Percentiles rank a stretch among this genome's conserved stretches.
Evolutionary conservation across 2,113 vertebrate genomes (phyloP).

Genomic region (Hirundichthys speculiger): DNA sequence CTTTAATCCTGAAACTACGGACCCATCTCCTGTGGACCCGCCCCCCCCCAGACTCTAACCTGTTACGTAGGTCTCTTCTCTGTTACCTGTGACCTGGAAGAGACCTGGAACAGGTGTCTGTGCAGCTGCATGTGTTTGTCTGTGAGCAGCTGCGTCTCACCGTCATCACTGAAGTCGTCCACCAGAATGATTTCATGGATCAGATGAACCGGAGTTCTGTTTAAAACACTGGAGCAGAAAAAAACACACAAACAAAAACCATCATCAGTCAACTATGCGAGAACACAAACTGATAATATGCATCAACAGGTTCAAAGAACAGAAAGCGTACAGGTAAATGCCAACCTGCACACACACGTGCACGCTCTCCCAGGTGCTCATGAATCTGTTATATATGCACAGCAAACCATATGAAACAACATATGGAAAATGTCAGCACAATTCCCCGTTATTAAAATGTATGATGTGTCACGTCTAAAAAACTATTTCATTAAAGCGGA

Average conservation of each 20-base stretch:
- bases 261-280: not conserved
- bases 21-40: constrained; percentile 31
- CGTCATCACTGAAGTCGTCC: constrained; percentile 95
- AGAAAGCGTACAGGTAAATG: constrained; percentile 13
- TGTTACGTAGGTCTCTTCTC: constrained; percentile 32
- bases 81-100: constrained; percentile 60
- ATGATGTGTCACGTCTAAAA: constrained; percentile 44
- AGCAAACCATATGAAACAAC: constrained; percentile 44
- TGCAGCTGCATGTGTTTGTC: constrained; percentile 16
- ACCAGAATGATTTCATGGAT: constrained; percentile 96
- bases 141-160: constrained; percentile 80
- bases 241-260: not conserved
- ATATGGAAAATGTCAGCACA: constrained; percentile 69
- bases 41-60: constrained; percentile 29
- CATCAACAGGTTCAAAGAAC: not conserved
- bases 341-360: constrained; percentile 17
- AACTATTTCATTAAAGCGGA: constrained; percentile 67
- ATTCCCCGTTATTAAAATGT: constrained; percentile 58
- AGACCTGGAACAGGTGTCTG: constrained; percentile 18
- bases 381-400: constrained; percentile 43
- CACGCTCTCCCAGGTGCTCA: constrained; percentile 17
- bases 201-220: constrained; percentile 92
- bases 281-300: not conserved
- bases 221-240: constrained; percentile 82
- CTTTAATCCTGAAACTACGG: constrained; percentile 24